Evolutionary conservation across 2,113 vertebrate species (phyloP).

Genomic region (Paraplagusia blochii): DNA sequence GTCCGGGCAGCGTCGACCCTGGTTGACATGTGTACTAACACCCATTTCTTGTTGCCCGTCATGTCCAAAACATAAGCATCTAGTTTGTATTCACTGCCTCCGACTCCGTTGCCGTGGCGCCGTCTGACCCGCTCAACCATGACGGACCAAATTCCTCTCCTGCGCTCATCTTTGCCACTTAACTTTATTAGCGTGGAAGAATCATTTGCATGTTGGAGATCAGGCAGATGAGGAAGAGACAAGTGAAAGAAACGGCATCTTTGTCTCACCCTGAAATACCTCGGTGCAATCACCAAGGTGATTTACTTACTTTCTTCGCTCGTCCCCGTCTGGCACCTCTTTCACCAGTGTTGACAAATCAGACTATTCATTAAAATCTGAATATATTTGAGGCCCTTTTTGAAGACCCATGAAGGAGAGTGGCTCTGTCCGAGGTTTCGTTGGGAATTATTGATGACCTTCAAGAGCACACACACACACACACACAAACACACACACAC

Average conservation of each 20-base stretch:
- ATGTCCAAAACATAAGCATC: conserved; percentile 51
- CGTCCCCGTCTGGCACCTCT: conserved; percentile 1
- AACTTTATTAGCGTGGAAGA: conserved; percentile 55
- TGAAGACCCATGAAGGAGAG: neutral
- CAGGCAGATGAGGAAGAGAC: conserved; percentile 42
- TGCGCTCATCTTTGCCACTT: conserved; percentile 50
- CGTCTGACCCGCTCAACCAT: conserved; percentile 41
- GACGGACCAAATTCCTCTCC: conserved; percentile 44
- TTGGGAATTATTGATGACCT: conserved; percentile 27
- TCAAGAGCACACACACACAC: neutral
- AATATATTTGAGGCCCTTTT: conserved; percentile 3
- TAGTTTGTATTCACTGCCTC: conserved; percentile 55
- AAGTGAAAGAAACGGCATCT: conserved; percentile 2
- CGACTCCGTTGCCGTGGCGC: conserved; percentile 24
- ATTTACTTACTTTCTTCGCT: conserved; percentile 1
- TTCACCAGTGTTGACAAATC: conserved; percentile 11
- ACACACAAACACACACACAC: neutral
- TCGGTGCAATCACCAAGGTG: conserved; percentile 14
- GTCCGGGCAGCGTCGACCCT: conserved; percentile 34
- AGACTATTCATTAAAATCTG: conserved; percentile 15
- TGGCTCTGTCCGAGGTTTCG: conserved; percentile 1
- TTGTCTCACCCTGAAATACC: conserved; percentile 23
- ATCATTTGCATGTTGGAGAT: conserved; percentile 63
- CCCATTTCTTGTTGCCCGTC: conserved; percentile 53
- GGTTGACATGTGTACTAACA: conserved; percentile 49